phyloP scores from a whole-genome alignment of 2,888 invertebrate genomes.

The Cotesia congregata region DNA sequence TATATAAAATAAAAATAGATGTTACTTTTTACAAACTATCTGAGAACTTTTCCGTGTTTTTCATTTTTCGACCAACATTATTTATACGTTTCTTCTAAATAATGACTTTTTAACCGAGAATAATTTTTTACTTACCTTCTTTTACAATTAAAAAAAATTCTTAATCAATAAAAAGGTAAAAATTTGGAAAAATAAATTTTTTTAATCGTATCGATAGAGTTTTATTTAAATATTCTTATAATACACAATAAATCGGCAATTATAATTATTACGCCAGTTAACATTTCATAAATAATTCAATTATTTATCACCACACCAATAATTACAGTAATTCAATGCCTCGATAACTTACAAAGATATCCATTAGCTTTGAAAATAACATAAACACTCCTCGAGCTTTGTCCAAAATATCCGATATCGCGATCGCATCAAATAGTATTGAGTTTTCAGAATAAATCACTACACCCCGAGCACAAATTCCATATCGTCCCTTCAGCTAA shows the following conservation, averaged over 20 bases:
- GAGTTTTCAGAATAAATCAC: not conserved
- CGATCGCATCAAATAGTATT: not conserved
- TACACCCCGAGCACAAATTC: too few relatives aligned
- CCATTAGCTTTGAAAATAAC: not conserved
- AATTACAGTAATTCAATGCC: not conserved
- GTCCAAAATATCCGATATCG: not conserved
- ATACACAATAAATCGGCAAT: not conserved
- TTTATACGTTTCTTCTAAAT: not conserved
- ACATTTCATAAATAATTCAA: not conserved
- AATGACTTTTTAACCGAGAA: not conserved
- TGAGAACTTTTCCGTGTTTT: not conserved
- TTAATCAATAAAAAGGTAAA: too few relatives aligned
- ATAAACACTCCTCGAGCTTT: not conserved
- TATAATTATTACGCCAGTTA: not conserved
- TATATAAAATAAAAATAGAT: conserved; percentile 9
- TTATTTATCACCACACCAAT: not conserved
- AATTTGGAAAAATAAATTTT: too few relatives aligned
- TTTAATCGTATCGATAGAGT: not conserved
- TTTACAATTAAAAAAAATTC: too few relatives aligned
- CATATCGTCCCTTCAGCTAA: too few relatives aligned
- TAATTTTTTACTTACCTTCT: not conserved
- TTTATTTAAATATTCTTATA: not conserved
- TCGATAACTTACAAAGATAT: not conserved
- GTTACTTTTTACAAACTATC: not conserved
- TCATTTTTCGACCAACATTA: not conserved